Percentiles rank a stretch among this genome's conserved stretches.
Evolutionary conservation across 2,113 vertebrate genomes (phyloP).

Genomic region (Caretta caretta): DNA sequence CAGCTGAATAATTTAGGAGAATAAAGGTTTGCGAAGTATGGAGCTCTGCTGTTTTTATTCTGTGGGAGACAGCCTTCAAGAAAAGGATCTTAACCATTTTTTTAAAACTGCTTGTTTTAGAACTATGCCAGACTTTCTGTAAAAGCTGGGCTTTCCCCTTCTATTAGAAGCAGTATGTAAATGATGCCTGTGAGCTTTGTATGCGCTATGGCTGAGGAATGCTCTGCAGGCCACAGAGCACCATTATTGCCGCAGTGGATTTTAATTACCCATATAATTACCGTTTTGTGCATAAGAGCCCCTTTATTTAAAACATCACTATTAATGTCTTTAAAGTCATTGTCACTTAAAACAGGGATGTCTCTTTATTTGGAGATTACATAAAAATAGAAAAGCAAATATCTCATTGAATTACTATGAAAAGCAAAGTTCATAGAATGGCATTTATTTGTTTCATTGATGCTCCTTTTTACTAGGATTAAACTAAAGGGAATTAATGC

Average conservation of each 20-base stretch:
- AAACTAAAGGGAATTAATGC: neutral
- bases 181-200: constrained; percentile 46
- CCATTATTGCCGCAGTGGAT: neutral
- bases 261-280: constrained; percentile 41
- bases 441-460: neutral
- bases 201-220: neutral
- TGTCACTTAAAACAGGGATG: neutral
- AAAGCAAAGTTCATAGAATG: neutral
- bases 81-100: constrained; percentile 7
- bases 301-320: neutral
- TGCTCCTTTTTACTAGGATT: neutral
- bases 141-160: constrained; percentile 12
- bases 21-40: constrained; percentile 1
- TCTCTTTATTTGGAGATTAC: neutral
- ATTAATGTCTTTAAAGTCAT: neutral
- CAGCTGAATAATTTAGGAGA: constrained; percentile 30
- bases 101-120: constrained; percentile 4
- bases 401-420: neutral
- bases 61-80: neutral
- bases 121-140: constrained; percentile 8
- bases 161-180: constrained; percentile 43
- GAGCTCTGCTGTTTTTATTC: constrained; percentile 12
- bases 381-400: neutral
- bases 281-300: neutral
- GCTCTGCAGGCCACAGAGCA: neutral